Evolutionary conservation across 2,113 vertebrate species (phyloP).

Genomic region (Nothobranchius kuhntae): DNA sequence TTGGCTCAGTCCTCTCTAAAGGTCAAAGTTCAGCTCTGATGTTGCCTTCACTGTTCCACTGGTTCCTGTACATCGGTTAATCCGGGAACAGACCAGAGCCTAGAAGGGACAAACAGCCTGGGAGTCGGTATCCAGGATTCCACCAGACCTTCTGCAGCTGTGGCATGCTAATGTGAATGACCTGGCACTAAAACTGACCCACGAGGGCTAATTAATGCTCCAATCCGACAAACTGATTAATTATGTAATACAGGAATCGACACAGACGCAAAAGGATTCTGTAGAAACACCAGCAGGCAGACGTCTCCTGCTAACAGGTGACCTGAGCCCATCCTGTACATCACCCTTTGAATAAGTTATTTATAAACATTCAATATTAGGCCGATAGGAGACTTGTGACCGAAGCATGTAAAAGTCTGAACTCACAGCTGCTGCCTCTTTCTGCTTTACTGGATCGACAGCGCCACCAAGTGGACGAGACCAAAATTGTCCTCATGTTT

Average conservation of each 20-base stretch:
- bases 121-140: conserved; percentile 11
- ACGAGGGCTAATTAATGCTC: conserved; percentile 67
- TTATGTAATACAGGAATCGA: conserved; percentile 11
- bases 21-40: conserved; percentile 58
- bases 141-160: conserved; percentile 17
- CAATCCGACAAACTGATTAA: conserved; percentile 36
- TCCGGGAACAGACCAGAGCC: conserved; percentile 46
- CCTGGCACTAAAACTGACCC: conserved; percentile 53
- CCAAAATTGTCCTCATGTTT: not conserved
- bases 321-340: not conserved
- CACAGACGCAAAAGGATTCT: not conserved
- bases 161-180: conserved; percentile 9
- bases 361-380: not conserved
- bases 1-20: conserved; percentile 40
- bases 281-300: conserved; percentile 5
- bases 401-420: not conserved
- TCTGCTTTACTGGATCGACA: conserved; percentile 35
- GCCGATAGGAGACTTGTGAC: not conserved
- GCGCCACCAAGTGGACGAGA: conserved; percentile 43
- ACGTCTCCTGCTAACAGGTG: not conserved
- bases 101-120: conserved; percentile 11
- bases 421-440: not conserved
- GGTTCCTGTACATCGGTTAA: conserved; percentile 37
- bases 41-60: conserved; percentile 34
- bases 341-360: not conserved